Base-by-base conservation (phyloP, 2,113 vertebrate genomes). In the Pedionomus torquatus region DNA sequence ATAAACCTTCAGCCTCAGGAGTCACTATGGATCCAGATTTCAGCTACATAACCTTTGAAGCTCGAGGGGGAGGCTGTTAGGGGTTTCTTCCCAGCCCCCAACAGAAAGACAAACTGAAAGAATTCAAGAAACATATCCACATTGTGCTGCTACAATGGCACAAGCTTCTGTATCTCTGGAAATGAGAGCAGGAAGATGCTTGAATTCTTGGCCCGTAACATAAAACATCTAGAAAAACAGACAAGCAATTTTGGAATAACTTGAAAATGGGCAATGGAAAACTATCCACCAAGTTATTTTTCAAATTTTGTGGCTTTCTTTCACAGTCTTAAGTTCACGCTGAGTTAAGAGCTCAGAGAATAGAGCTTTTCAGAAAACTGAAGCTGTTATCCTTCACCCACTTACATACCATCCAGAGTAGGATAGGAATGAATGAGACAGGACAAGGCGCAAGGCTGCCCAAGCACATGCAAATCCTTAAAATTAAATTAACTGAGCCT, bases 321-420 rank as follows among this genome's bases (percentile, higher is more conserved):
- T 65, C 83, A 23, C 33, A 58, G 74, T 11, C 75, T 23, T 28
- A 18, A 41, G 54, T 23, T 90, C 66, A 24, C 4, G 21, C 78
- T 44, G 90, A 94, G 88, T n/a, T 65, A n/a, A 76, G 74, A 72
- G 54, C 82, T 61, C 58, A 31, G 88, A 96, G 85, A 95, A 95
- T 2, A 83, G 79, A 93, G 92, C 90, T 96, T 76, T 90, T 95
- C 78, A 96, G 87, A 95, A 58, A 58, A 24, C 70, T 46, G 58
- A 72, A 61, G 65, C 70, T 49, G 80, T 15, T 87, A 25, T 61
- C 79, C 49, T 58, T 90, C 95, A 93, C 94, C 96, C 96, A 95
- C 95, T 88, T 4, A 58, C 88, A 97, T 90, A 92, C 96, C 96
- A 89, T 33, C 41, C 19, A 7, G 37, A 95, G 94, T 92, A 35